Evolutionary conservation across 2,797 vertebrate species (phyloP), one percentile per base, ranked within the genome.

Genomic region (Hephaestus fuliginosus): DNA sequence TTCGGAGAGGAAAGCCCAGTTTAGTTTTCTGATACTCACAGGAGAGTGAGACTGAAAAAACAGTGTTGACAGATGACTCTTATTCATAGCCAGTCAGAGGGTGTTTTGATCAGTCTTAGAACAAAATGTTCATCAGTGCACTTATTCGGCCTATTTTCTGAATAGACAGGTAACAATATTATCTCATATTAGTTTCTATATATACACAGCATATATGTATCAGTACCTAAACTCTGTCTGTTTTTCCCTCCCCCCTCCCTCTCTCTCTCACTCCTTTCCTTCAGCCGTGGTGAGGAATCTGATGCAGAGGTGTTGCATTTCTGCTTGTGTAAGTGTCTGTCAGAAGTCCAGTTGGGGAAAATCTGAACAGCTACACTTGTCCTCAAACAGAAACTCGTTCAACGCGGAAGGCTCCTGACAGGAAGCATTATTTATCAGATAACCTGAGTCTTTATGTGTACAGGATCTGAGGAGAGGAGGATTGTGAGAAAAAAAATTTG

Each of bases 301-400:
- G 82, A 93, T 91, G 92, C 81, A 84, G 87, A 90, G 89, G 94
- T 95, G 93, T 91, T 94, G 94, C 89, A 94, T 95, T 95, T 95
- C 84, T 93, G 82, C 91, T 94, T 91, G 91, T 90, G 74, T 81
- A 71, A 70, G 82, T 75, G 73, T 85, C 82, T 82, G 77, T 92
- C 88, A 91, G 77, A 86, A 88, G 89, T 91, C 86, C 89, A 85
- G 82, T 89, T 82, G 78, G 89, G 89, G 87, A 88, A 91, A 91
- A 85, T 83, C 77, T 86, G 67, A 75, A 66, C 81, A 85, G 85
- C 78, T 56, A 57, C 56, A 76, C 76, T 70, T 80, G 80, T 85
- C 80, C 53, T 87, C 70, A 83, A 80, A 83, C 72, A 70, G 79
- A 86, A 75, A 71, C 46, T 61, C 69, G 73, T 78, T 77, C 66